A percentile compares a stretch with the other conserved stretches of the same genome.
phyloP scores from a whole-genome alignment of 2,888 invertebrate species.

The Leptinotarsa rubiginosa region DNA sequence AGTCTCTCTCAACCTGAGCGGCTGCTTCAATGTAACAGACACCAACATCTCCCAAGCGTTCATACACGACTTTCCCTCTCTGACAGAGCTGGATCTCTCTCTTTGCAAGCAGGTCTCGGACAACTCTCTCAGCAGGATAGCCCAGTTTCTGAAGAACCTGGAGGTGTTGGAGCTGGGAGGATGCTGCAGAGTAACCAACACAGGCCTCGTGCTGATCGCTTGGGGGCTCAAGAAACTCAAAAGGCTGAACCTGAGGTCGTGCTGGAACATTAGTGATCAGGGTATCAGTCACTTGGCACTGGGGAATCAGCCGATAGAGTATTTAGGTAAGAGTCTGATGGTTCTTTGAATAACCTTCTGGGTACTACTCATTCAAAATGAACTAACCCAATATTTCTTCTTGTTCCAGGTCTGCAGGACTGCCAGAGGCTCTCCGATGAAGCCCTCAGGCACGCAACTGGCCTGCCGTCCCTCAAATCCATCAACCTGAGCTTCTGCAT shows the following conservation, averaged over 20 bases:
- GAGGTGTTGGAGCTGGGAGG: slow-evolving; percentile 91
- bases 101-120: slow-evolving; percentile 97
- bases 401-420: slow-evolving; percentile 74
- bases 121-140: slow-evolving; percentile 85
- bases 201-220: slow-evolving; percentile 86
- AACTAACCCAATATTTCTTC: neutral
- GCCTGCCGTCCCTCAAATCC: slow-evolving; percentile 83
- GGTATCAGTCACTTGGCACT: slow-evolving; percentile 90
- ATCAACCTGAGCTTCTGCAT: slow-evolving; percentile 96
- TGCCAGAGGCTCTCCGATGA: slow-evolving; percentile 95
- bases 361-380: neutral
- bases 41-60: slow-evolving; percentile 86
- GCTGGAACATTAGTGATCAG: slow-evolving; percentile 91
- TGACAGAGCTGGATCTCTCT: slow-evolving; percentile 87
- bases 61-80: slow-evolving; percentile 78
- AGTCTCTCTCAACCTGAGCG: slow-evolving; percentile 89
- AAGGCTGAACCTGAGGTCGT: slow-evolving; percentile 88
- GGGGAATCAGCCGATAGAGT: slow-evolving; percentile 84
- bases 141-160: slow-evolving; percentile 85
- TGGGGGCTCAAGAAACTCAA: slow-evolving; percentile 89
- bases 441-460: slow-evolving; percentile 85
- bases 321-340: slow-evolving; percentile 74
- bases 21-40: slow-evolving; percentile 94
- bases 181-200: slow-evolving; percentile 91
- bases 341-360: slow-evolving; percentile 2